phyloP scores from a whole-genome alignment of 2,888 invertebrate species.

The Papilio gigon region DNA sequence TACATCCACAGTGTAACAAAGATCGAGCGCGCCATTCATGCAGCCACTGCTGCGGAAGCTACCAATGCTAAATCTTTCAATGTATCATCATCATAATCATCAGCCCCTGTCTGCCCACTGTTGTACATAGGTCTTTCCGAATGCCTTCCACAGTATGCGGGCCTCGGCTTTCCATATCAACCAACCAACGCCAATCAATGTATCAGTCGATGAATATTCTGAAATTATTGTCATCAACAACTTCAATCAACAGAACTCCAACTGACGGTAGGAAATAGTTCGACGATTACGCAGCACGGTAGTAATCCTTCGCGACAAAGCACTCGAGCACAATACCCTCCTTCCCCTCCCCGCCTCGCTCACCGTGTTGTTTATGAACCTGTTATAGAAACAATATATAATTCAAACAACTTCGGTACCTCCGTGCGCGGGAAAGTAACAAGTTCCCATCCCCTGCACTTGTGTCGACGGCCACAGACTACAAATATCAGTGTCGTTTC shows the following conservation, averaged over 20 bases:
- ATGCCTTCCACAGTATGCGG: too few species aligned
- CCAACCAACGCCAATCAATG: too few species aligned
- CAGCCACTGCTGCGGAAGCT: too few species aligned
- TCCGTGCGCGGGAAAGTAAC: conserved; percentile 10
- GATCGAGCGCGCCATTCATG: too few species aligned
- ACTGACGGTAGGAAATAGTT: neutral
- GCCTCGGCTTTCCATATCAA: too few species aligned
- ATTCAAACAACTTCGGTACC: conserved; percentile 33
- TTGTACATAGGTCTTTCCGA: too few species aligned
- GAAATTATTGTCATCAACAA: neutral
- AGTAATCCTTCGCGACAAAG: conserved; percentile 26
- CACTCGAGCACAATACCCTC: conserved; percentile 20
- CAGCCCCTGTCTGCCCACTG: too few species aligned
- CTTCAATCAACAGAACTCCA: neutral
- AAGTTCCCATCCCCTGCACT: conserved; percentile 27
- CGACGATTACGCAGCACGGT: neutral
- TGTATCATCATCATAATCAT: too few species aligned
- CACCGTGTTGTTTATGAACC: conserved; percentile 22
- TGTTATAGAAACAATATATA: conserved; percentile 32
- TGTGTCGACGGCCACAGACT: conserved; percentile 20
- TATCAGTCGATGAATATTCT: too few species aligned
- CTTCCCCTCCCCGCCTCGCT: neutral
- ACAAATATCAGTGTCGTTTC: neutral
- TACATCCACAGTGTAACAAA: too few species aligned
- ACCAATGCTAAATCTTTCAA: too few species aligned